These are phyloP conservation scores for Callyntrura sp. DNA, from an alignment of 2,888 invertebrate genomes.

Conservation along the genomic window DNA sequence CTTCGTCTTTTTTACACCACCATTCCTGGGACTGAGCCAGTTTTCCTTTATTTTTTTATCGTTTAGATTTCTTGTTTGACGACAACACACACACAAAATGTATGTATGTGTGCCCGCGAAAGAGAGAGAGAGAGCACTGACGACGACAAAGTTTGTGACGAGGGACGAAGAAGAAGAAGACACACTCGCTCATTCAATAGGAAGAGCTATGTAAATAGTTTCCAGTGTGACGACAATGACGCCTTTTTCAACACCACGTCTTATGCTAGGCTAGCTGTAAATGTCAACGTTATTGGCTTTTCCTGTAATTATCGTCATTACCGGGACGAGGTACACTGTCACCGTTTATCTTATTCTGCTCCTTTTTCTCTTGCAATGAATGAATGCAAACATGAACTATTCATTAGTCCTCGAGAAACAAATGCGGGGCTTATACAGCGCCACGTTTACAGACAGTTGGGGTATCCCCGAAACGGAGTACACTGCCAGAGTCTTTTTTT, in stretches of 20 bases:
- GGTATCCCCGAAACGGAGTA: neutral
- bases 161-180: neutral
- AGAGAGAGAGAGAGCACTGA: neutral
- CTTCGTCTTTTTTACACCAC: conserved; percentile 7
- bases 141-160: conserved; percentile 10
- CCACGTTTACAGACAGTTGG: neutral
- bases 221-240: conserved; percentile 22
- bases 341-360: conserved; percentile 26
- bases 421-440: neutral
- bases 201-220: conserved; percentile 1
- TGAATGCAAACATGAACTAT: conserved; percentile 38
- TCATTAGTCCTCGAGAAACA: neutral
- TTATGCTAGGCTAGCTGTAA: conserved; percentile 2
- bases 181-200: neutral
- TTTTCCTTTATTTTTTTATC: conserved; percentile 28
- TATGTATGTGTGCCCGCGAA: neutral
- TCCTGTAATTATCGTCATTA: conserved; percentile 51
- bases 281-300: conserved; percentile 55
- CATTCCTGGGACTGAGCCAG: conserved; percentile 34
- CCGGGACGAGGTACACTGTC: conserved; percentile 39
- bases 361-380: conserved; percentile 23
- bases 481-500: no score
- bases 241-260: conserved; percentile 27
- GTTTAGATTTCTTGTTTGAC: neutral
- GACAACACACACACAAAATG: neutral